Evolutionary conservation across 2,888 invertebrate species (phyloP), one percentile per base, ranked within the genome.

Genomic region (Eristalinus sepulchralis): DNA sequence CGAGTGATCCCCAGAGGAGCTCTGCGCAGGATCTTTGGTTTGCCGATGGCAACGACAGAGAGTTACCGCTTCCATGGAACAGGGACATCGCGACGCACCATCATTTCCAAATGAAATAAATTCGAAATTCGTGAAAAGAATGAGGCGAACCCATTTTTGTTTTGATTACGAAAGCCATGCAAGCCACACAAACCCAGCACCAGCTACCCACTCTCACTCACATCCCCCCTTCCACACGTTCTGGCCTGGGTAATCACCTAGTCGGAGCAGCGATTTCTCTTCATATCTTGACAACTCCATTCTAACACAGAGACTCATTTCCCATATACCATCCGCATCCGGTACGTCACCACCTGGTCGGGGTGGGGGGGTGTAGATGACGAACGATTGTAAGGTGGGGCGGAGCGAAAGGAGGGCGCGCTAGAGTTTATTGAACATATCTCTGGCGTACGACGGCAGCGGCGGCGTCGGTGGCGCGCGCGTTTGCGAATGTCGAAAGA

Each of bases 401-500:
- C n/a, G 5, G 47, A 17, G 36, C 13, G 36, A 13, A 11, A 3
- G 47, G n/a, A 8, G 17, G 39, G n/a, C 39, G 39, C 39, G 13
- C 4, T n/a, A 39, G n/a, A 47, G 47, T 47, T 47, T 47, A 17
- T 17, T 47, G 47, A 47, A 47, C 47, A 47, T 47, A 27, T 59
- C 13, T 59, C 33, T 36, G 57, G 63, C 63, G 27, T 36, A 17
- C 47, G 47, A 47, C 17, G 17, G 47, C 47, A 17, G 64, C 67
- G n/a, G n/a, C n/a, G n/a, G n/a, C n/a, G n/a, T n/a, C n/a, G n/a
- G n/a, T n/a, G n/a, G 67, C 64, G 55, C 66, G 80, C 73, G 20
- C 71, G 11, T 47, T 17, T 17, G 22, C 55, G 17, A 73, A 36
- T 72, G 53, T 10, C 55, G 68, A 57, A 81, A 20, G 20, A 70